phyloP scores from a whole-genome alignment of 92 coral and sea anemone genomes.

The Umimayanthus kanabou region DNA sequence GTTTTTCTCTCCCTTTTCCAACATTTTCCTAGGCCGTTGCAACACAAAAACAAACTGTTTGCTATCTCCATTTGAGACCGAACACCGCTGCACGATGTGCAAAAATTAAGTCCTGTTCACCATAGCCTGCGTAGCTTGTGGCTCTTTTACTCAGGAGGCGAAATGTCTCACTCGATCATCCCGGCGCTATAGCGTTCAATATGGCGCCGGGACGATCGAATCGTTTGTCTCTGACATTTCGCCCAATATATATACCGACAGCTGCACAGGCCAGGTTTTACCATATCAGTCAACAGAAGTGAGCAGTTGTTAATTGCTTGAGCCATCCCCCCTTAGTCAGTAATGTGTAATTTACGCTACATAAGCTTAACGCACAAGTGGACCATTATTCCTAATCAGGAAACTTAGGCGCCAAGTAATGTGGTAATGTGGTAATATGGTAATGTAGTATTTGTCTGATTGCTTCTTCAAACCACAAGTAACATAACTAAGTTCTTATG shows the following conservation, averaged over 20 bases:
- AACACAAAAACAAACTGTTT: background rate
- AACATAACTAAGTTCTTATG: background rate
- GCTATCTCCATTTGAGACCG: background rate
- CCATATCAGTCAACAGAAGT: background rate
- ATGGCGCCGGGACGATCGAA: too few relatives aligned
- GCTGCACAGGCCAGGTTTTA: background rate
- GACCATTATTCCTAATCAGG: background rate
- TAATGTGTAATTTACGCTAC: too few relatives aligned
- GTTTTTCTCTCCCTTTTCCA: background rate
- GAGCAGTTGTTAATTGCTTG: background rate
- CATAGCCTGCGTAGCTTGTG: too few relatives aligned
- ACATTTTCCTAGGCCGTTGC: background rate
- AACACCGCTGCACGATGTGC: background rate
- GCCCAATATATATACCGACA: too few relatives aligned
- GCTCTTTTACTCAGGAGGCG: too few relatives aligned
- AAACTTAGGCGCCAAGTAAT: background rate
- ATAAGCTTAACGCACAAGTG: too few relatives aligned
- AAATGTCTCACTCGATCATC: too few relatives aligned
- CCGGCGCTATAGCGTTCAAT: too few relatives aligned
- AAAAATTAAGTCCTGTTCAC: too few relatives aligned
- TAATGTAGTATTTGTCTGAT: background rate
- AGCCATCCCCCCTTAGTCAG: background rate
- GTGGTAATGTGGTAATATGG: too few relatives aligned
- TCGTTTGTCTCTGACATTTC: too few relatives aligned
- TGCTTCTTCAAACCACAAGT: background rate